These are phyloP conservation scores for Progne subis DNA, from an alignment of 2,113 vertebrate genomes.

Conservation along the genomic window DNA sequence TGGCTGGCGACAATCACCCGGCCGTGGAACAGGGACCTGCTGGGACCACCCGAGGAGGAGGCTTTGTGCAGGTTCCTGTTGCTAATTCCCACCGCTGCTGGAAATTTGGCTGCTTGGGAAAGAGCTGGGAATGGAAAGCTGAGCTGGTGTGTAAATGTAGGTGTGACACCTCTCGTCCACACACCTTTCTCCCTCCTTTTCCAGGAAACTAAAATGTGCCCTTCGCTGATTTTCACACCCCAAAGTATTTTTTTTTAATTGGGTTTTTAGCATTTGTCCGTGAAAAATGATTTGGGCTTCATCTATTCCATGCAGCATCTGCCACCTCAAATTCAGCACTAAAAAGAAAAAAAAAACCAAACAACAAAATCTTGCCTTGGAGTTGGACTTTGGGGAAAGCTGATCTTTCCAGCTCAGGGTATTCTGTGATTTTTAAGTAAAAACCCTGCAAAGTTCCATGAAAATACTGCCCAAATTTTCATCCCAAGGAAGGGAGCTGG, in stretches of 20 bases:
- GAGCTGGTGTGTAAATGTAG: not conserved
- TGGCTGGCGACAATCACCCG: not conserved
- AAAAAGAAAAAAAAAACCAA: not conserved
- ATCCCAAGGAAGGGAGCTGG: not conserved
- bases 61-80: not conserved
- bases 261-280: not conserved
- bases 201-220: not conserved
- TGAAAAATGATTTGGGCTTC: not conserved
- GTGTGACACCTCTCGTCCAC: fast-evolving
- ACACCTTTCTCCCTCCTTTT: not conserved
- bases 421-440: not conserved
- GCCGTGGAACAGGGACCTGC: not conserved
- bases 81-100: not conserved
- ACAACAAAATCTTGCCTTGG: not conserved
- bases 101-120: not conserved
- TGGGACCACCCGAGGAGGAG: conserved; percentile 34
- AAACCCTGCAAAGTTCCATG: not conserved
- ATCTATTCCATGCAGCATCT: not conserved
- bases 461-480: not conserved
- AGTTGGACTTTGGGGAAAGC: not conserved
- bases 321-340: not conserved
- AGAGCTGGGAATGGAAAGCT: not conserved
- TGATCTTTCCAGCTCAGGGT: not conserved
- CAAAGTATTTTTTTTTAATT: not conserved
- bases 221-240: not conserved